These are phyloP conservation scores for Propithecus deckenii DNA, from an alignment of 2,797 vertebrate species.

Conservation along the genomic window DNA sequence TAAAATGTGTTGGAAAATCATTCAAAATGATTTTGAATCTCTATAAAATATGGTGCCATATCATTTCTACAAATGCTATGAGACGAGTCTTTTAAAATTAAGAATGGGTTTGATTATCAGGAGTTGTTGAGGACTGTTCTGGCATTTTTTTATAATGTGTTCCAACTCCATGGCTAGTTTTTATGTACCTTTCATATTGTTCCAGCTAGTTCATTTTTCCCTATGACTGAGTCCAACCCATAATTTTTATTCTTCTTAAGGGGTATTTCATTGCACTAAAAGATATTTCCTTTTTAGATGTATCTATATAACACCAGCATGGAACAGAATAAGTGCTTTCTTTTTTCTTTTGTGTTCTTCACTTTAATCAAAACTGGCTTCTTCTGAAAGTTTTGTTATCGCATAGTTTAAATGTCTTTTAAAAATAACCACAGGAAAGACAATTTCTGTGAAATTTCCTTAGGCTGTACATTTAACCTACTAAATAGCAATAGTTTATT, in stretches of 20 bases:
- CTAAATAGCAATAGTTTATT: conserved; percentile 4
- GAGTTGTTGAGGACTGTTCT: neutral
- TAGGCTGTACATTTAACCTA: neutral
- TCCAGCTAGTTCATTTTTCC: neutral
- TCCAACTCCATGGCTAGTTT: neutral
- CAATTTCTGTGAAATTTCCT: conserved; percentile 35
- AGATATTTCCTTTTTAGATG: neutral
- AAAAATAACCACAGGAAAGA: neutral
- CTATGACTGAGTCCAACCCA: neutral
- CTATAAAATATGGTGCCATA: neutral
- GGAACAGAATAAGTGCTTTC: neutral
- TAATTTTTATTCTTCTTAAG: neutral
- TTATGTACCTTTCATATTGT: neutral
- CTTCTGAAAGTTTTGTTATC: neutral
- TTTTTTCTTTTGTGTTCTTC: neutral
- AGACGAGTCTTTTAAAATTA: neutral
- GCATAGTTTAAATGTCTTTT: neutral
- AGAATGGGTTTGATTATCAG: neutral
- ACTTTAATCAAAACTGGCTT: conserved; percentile 18
- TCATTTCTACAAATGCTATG: neutral
- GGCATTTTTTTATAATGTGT: neutral
- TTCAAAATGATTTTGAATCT: neutral
- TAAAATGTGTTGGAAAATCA: neutral
- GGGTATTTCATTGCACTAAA: neutral
- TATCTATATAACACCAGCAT: neutral